These are phyloP conservation scores for Solenodon paradoxus DNA, from an alignment of 2,113 vertebrate species.

Conservation along the genomic window DNA sequence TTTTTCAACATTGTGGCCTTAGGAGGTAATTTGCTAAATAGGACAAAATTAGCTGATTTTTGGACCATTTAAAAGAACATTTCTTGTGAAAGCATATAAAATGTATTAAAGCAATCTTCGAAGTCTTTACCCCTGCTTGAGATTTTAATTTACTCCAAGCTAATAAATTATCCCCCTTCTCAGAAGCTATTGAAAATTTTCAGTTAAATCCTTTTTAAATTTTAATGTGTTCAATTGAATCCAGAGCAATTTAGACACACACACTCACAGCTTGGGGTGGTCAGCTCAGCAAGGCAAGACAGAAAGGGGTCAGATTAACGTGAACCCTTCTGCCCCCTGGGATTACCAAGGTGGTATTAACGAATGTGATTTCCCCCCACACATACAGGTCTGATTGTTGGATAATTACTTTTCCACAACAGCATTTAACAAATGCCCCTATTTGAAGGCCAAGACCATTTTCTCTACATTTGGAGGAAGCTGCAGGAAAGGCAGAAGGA, in stretches of 20 bases:
- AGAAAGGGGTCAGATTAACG: slow-evolving; percentile 91
- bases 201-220: slow-evolving; percentile 85
- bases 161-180: slow-evolving; percentile 87
- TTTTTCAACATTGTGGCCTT: slow-evolving; percentile 84
- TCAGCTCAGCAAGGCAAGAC: slow-evolving; percentile 84
- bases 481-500: not conserved
- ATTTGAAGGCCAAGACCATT: slow-evolving; percentile 87
- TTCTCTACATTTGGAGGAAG: slow-evolving; percentile 80
- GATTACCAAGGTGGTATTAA: slow-evolving; percentile 88
- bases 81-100: slow-evolving; percentile 84
- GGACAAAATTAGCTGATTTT: slow-evolving; percentile 86
- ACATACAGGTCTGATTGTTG: slow-evolving; percentile 82
- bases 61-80: slow-evolving; percentile 83
- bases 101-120: slow-evolving; percentile 85
- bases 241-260: slow-evolving; percentile 80
- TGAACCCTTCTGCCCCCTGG: slow-evolving; percentile 83
- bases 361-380: slow-evolving; percentile 87
- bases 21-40: slow-evolving; percentile 87
- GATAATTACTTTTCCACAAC: slow-evolving; percentile 92
- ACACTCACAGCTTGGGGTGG: slow-evolving; percentile 82
- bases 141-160: slow-evolving; percentile 87
- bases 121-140: slow-evolving; percentile 87
- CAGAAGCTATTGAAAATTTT: slow-evolving; percentile 84
- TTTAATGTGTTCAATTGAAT: slow-evolving; percentile 84
- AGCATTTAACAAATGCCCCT: slow-evolving; percentile 92